Evolutionary conservation across 2,113 vertebrate genomes (phyloP).

Genomic region (Crotalus helleri): DNA sequence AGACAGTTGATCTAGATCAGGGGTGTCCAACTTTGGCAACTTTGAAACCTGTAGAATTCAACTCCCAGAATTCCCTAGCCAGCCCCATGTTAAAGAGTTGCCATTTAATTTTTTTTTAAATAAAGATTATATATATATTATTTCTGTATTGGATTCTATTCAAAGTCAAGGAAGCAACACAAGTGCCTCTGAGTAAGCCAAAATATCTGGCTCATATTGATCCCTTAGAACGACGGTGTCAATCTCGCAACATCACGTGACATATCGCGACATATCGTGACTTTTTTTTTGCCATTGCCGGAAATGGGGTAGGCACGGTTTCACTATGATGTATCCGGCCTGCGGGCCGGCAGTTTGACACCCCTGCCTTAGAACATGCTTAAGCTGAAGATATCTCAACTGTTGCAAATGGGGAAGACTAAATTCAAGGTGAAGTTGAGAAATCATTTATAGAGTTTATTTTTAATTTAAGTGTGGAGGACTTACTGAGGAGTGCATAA

Average conservation of each 20-base stretch:
- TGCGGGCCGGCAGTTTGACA: no score
- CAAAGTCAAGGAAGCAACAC: not conserved
- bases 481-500: not conserved
- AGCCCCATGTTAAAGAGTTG: not conserved
- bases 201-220: not conserved
- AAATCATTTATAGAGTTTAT: not conserved
- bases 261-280: no score
- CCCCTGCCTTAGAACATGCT: not conserved
- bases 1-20: not conserved
- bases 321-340: no score
- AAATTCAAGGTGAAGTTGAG: not conserved
- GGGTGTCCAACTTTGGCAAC: not conserved
- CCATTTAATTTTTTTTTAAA: not conserved
- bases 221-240: not conserved
- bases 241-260: no score
- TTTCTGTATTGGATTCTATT: not conserved
- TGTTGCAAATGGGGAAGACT: not conserved
- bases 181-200: not conserved
- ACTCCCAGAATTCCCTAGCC: not conserved
- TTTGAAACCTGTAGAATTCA: not conserved
- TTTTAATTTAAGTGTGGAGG: not conserved
- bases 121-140: not conserved
- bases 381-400: not conserved
- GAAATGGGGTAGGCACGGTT: no score
- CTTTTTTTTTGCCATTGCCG: no score